Evolutionary conservation across 1,140 invertebrate species (phyloP), one percentile per base, ranked within the genome.

Genomic region (Drosophila repletoides): DNA sequence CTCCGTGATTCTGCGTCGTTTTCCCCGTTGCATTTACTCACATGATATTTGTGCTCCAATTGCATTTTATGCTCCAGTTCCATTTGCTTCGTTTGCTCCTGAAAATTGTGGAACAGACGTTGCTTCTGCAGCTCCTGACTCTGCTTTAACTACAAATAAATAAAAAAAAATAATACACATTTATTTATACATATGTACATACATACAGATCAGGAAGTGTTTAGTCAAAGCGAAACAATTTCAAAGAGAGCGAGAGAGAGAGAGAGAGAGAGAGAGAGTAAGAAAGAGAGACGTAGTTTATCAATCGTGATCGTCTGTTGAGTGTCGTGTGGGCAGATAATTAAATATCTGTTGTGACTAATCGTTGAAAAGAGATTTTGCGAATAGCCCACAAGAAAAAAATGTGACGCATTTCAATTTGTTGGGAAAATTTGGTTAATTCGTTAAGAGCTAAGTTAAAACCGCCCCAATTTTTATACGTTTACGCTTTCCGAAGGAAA

Each of bases 61-160:
- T 97, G 96, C 71, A 96, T 94, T 90, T 98, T 96, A 91, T 98
- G 97, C 83, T 97, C 93, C 80, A 96, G 93, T 43, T 95, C 95
- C 76, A 98, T 92, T 90, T 97, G 95, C 88, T 97, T 95, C 73
- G 96, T 94, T 88, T 97, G 96, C 59, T 95, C 95, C 79, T 97
- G 95, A 91, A 96, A 98, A 86, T 97, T 95, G 86, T 97, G 95
- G 43, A 96, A 92, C 43, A 98, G 92, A 67, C 97, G 94, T 90
- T 97, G 95, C 79, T 97, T 96, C 88, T 98, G 96, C 76, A 97
- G 91, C 84, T 97, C 95, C 90, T 97, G 96, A 72, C 97, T 95
- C 91, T 97, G 96, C 92, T 97, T 97, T 88, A 97, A 91, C 93
- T 96, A 93, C 72, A 95, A 60, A 10, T 5, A 48, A n/a, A 17